Conservation (phyloP, 1,140 invertebrate genomes). For the Piezodorus guildinii region DNA sequence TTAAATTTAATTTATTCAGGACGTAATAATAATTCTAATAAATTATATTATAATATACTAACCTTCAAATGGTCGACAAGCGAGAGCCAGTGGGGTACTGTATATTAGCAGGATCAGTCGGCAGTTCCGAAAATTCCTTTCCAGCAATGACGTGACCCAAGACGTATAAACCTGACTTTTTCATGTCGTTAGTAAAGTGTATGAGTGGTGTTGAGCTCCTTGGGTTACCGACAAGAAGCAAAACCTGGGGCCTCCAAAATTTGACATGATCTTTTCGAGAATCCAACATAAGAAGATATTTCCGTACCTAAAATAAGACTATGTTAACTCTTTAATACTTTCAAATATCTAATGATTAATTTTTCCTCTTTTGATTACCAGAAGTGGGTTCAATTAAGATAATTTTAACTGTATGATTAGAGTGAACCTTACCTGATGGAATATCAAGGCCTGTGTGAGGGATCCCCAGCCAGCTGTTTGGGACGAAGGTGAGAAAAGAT, state of each 20-base stretch:
- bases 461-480: conserved; percentile 82
- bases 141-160: conserved; percentile 81
- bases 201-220: conserved; percentile 82
- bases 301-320: conserved; percentile 56
- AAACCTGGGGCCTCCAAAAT: conserved; percentile 96
- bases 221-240: conserved; percentile 84
- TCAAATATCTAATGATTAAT: too few relatives aligned
- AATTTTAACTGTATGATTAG: not conserved
- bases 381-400: too few relatives aligned
- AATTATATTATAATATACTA: conserved; percentile 14
- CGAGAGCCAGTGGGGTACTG: conserved; percentile 79
- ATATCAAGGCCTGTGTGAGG: conserved; percentile 96
- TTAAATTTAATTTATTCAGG: too few relatives aligned
- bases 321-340: too few relatives aligned
- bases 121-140: conserved; percentile 38
- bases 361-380: too few relatives aligned
- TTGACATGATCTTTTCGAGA: conserved; percentile 95
- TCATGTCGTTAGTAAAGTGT: conserved; percentile 95
- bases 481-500: conserved; percentile 83
- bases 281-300: conserved; percentile 92
- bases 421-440: conserved; percentile 68
- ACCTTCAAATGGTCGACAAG: conserved; percentile 75
- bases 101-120: conserved; percentile 56
- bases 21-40: too few relatives aligned
- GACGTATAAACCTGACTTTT: conserved; percentile 94